Percentiles rank a stretch among this genome's conserved stretches.
These are phyloP conservation scores for Neogobius melanostomus DNA, from an alignment of 2,113 vertebrate genomes.

Conservation along the genomic window DNA sequence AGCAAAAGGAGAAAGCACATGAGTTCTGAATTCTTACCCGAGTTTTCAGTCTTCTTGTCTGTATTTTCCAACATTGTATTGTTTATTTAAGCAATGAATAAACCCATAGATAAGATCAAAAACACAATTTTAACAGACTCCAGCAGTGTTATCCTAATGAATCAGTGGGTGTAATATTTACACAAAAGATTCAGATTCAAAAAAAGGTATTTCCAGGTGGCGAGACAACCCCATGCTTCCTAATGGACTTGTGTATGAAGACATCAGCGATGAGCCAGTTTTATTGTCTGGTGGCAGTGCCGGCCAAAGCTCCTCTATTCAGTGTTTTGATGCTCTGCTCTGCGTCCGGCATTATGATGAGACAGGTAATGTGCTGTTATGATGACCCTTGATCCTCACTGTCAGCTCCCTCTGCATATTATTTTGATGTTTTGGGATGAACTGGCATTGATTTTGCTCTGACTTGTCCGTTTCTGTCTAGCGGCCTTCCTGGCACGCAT, in stretches of 20 bases:
- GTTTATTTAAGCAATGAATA: no score
- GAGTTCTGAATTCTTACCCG: no score
- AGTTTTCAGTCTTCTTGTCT: no score
- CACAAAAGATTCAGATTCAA: no score
- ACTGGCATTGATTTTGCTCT: conserved; percentile 23
- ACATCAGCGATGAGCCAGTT: conserved; percentile 66
- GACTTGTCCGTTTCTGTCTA: conserved; percentile 44
- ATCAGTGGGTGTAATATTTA: no score
- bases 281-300: conserved; percentile 74
- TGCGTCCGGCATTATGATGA: conserved; percentile 53
- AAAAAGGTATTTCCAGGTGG: conserved; percentile 63
- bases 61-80: no score
- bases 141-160: no score
- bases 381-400: conserved; percentile 28
- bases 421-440: conserved; percentile 14
- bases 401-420: conserved; percentile 30
- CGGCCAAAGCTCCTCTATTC: conserved; percentile 78
- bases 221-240: conserved; percentile 66
- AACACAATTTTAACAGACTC: no score
- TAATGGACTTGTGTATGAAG: conserved; percentile 74
- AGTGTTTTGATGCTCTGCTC: conserved; percentile 77
- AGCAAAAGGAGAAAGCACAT: no score
- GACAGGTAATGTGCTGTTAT: conserved; percentile 55
- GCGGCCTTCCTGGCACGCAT: conserved; percentile 79
- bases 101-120: no score